Conservation (phyloP, 2,797 vertebrate species). For the Coranthus polyacanthus region DNA sequence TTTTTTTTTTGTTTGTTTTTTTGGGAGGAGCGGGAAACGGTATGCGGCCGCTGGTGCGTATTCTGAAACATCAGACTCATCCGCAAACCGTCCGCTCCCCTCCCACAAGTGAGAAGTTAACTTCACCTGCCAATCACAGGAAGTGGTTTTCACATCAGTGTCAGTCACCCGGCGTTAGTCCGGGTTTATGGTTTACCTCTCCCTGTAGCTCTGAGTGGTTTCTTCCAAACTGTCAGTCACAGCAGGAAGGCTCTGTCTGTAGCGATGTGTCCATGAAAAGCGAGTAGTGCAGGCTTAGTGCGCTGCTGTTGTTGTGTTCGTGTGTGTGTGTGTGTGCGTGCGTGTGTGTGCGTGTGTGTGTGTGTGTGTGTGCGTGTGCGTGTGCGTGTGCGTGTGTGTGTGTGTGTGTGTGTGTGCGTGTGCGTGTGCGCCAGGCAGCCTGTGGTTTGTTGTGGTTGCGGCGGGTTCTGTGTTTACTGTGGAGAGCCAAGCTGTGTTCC, state of each 20-base stretch:
- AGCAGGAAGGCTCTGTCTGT: constrained; percentile 40
- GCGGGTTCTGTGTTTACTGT: constrained; percentile 73
- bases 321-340: constrained; percentile 23
- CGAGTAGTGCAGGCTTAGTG: constrained; percentile 42
- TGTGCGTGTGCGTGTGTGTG: constrained; percentile 36
- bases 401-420: constrained; percentile 27
- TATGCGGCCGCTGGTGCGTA: no score
- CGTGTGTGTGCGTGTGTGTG: constrained; percentile 39
- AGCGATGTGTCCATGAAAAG: constrained; percentile 39
- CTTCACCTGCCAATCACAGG: constrained; percentile 65
- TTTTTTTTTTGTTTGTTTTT: constrained; percentile 19
- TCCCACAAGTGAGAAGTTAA: constrained; percentile 33
- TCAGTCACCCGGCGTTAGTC: constrained; percentile 59
- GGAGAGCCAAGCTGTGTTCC: constrained; percentile 69
- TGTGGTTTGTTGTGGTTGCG: constrained; percentile 82
- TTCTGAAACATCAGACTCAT: constrained; percentile 15
- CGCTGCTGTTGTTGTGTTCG: background rate
- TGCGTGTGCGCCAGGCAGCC: constrained; percentile 47
- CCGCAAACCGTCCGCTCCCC: background rate
- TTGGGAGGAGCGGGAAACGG: no score
- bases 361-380: constrained; percentile 29
- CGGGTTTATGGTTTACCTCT: constrained; percentile 54
- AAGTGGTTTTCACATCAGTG: constrained; percentile 67
- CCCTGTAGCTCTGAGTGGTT: constrained; percentile 56
- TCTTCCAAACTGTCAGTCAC: constrained; percentile 71